phyloP scores from a whole-genome alignment of 2,888 invertebrate species.

The Nephrotoma guestfalica region DNA sequence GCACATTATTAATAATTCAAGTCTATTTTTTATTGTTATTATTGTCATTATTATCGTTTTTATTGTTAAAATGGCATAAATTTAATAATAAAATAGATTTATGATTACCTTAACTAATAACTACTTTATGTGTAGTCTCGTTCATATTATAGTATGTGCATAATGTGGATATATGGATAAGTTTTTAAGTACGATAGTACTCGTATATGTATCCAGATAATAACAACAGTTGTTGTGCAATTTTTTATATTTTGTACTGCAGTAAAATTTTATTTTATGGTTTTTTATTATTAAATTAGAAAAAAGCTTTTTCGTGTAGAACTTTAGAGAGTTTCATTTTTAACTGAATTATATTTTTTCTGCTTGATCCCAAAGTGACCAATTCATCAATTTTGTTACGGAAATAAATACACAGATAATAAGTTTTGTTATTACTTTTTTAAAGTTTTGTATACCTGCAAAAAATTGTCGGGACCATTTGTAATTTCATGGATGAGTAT shows the following conservation, averaged over 20 bases:
- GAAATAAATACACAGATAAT: neutral
- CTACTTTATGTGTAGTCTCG: neutral
- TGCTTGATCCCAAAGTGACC: neutral
- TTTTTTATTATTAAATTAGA: neutral
- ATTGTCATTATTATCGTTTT: neutral
- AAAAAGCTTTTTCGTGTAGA: neutral
- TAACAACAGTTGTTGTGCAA: neutral
- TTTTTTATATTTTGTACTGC: neutral
- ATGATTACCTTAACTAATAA: neutral
- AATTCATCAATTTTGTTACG: constrained; percentile 2
- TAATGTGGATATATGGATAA: neutral
- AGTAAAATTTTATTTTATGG: neutral
- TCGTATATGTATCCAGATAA: neutral
- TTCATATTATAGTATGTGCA: neutral
- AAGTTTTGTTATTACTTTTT: neutral
- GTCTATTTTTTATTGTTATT: neutral
- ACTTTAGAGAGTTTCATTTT: neutral
- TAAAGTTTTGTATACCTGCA: neutral
- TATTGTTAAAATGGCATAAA: neutral
- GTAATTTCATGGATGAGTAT: neutral
- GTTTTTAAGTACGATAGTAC: neutral
- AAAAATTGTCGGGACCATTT: neutral
- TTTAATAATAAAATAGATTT: neutral
- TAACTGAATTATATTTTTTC: neutral
- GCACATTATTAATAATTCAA: neutral